Percentiles rank a stretch among this genome's conserved stretches.
phyloP scores from a whole-genome alignment of 2,113 vertebrate species.

The Gyps fulvus region DNA sequence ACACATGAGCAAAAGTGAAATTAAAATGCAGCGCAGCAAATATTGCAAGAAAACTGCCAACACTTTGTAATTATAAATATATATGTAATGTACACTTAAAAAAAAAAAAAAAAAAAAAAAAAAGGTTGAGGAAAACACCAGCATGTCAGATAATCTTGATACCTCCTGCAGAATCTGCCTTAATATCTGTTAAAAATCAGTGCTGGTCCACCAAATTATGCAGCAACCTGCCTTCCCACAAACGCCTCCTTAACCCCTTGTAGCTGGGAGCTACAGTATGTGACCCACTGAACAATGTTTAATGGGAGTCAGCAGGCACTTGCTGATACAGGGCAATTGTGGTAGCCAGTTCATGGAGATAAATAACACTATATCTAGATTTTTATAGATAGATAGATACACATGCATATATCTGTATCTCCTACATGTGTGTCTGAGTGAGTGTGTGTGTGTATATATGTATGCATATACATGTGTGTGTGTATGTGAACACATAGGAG shows the following conservation, averaged over 20 bases:
- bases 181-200: not conserved
- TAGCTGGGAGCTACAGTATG: not conserved
- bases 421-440: not conserved
- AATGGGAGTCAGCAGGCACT: not conserved
- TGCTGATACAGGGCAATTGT: not conserved
- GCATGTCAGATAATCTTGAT: not conserved
- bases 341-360: not conserved
- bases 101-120: not conserved
- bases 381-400: not conserved
- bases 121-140: not conserved
- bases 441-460: rapidly evolving
- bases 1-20: constrained; percentile 33
- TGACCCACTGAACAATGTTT: not conserved
- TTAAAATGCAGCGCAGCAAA: constrained; percentile 42
- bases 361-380: not conserved
- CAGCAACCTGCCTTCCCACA: not conserved
- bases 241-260: not conserved
- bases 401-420: not conserved
- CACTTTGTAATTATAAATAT: not conserved
- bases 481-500: not conserved
- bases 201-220: not conserved
- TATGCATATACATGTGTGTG: rapidly evolving
- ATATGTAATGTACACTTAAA: not conserved
- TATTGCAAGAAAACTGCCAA: not conserved
- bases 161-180: not conserved